Evolutionary conservation across 2,888 invertebrate species (phyloP), one percentile per base, ranked within the genome.

Genomic region (Brachynemurus nebulosus): DNA sequence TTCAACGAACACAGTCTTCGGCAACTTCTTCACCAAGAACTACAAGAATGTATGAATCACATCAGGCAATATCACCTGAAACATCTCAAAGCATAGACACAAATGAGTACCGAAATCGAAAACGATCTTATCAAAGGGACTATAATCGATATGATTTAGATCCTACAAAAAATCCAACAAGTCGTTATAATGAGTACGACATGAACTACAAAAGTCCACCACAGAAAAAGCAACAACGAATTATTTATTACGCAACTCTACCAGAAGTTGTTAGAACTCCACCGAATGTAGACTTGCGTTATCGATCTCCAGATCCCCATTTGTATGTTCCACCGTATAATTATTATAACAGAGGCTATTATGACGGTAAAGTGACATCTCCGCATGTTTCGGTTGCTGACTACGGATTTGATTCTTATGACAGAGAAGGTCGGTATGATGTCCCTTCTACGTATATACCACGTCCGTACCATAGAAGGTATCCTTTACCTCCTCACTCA

Each of bases 221-320:
- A 1, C 57, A 64, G 52, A 69, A 70, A 45, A 71, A 70, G 54
- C 72, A 72, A 6, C 72, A 72, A 53, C 68, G 80, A 46, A 76
- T 80, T 44, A 77, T 80, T 45, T 80, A 80, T 55, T 80, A 80
- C 52, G 78, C 80, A 1, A 78, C 78, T 56, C 61, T 80, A 20
- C 80, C 80, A 8, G 80, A 80, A 59, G 73, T 79, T 3, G 74
- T 78, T 1, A 65, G 79, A 42, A 70, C 74, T 17, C 75, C 75
- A 16, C 70, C 74, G 7, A 71, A 68, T 52, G 71, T 72, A 8
- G 73, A 72, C 56, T 57, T 70, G 27, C 61, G 72, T 41, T 73
- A 72, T 51, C 62, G 45, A 18, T 51, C 55, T 47, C 48, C 51
- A 14, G 55, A 35, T 18, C 20, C 11, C 19, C 37, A 12, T 19